Evolutionary conservation across 92 coral and sea anemone species (phyloP).

Genomic region (Phenganax stokvisi): DNA sequence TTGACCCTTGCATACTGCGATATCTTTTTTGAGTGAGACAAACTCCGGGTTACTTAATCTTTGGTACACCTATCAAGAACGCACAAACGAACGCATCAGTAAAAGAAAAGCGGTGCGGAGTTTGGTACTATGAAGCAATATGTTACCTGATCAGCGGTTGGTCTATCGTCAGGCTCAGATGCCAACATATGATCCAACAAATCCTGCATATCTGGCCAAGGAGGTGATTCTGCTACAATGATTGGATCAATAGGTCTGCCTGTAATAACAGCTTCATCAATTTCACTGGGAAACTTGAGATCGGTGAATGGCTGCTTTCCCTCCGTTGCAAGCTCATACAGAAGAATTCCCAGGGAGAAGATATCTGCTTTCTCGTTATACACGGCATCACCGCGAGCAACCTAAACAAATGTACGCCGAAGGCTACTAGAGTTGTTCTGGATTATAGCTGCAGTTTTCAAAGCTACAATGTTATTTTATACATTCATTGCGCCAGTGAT

Average conservation of each 20-base stretch:
- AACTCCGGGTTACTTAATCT: conserved; percentile 79
- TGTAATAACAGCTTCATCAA: conserved; percentile 86
- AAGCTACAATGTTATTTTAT: background rate
- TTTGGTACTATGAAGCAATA: no score
- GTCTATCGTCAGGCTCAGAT: conserved; percentile 65
- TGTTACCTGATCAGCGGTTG: conserved; percentile 86
- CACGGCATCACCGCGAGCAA: conserved; percentile 80
- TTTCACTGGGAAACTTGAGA: conserved; percentile 77
- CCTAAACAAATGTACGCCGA: conserved; percentile 14
- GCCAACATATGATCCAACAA: conserved; percentile 75
- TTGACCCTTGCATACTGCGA: conserved; percentile 85
- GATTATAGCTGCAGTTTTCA: background rate
- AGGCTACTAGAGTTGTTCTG: background rate
- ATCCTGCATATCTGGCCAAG: conserved; percentile 95
- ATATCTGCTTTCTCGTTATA: conserved; percentile 86
- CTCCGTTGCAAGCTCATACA: conserved; percentile 90
- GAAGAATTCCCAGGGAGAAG: conserved; percentile 92
- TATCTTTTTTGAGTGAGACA: conserved; percentile 77
- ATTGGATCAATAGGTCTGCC: conserved; percentile 91
- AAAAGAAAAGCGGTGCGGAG: no score
- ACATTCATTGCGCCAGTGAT: background rate
- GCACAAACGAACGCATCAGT: background rate
- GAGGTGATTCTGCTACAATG: conserved; percentile 65
- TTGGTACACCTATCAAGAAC: conserved; percentile 62
- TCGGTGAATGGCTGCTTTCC: conserved; percentile 90